Conservation (phyloP, 2,113 vertebrate genomes). For the Otolemur garnettii region DNA sequence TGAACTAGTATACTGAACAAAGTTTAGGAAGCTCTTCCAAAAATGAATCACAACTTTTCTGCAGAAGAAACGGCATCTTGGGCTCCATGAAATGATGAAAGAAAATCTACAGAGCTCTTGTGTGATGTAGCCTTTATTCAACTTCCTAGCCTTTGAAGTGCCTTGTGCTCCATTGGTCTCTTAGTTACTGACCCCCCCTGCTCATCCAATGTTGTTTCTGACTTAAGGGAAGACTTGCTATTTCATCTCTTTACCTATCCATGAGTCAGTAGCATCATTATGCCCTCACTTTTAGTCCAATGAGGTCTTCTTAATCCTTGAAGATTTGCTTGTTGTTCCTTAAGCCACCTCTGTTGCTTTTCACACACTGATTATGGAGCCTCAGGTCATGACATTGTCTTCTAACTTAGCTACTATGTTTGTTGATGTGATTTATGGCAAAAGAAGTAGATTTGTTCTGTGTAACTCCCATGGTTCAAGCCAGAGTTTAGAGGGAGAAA, state of each 20-base stretch:
- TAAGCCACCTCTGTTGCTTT: neutral
- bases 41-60: slow-evolving; percentile 30
- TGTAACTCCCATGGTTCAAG: neutral
- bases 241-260: neutral
- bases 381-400: neutral
- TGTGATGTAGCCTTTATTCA: neutral
- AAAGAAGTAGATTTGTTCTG: neutral
- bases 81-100: neutral
- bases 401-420: neutral
- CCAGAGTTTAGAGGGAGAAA: neutral
- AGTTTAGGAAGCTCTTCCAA: neutral
- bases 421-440: neutral
- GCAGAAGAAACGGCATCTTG: neutral
- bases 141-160: neutral
- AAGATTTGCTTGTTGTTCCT: neutral
- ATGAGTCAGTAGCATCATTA: neutral
- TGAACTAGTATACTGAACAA: neutral
- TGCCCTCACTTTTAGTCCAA: neutral
- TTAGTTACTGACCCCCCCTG: neutral
- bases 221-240: slow-evolving; percentile 15
- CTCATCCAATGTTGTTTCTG: neutral
- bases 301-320: neutral
- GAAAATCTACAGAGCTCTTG: neutral
- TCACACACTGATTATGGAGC: neutral
- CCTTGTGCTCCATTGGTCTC: neutral